These are phyloP conservation scores for Pseudochirops cupreus DNA, from an alignment of 2,797 vertebrate genomes.

Conservation along the genomic window DNA sequence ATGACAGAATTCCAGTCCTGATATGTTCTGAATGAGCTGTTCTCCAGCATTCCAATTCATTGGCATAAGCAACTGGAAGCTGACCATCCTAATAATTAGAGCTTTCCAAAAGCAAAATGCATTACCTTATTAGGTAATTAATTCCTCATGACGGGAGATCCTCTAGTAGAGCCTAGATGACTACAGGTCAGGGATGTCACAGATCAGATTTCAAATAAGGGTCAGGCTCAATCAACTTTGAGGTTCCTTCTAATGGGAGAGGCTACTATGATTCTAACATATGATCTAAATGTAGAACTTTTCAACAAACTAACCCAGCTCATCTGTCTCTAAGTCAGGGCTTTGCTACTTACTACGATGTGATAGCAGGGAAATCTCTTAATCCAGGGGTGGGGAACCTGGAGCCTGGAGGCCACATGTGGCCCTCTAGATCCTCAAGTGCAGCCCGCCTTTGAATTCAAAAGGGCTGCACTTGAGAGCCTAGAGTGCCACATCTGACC, in stretches of 20 bases:
- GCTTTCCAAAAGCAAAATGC: background rate
- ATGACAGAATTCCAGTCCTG: background rate
- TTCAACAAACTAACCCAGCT: background rate
- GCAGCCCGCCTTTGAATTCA: too few species aligned
- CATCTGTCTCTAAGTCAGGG: background rate
- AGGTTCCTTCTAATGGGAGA: background rate
- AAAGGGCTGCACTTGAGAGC: too few species aligned
- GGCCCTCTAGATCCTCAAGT: too few species aligned
- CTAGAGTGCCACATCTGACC: too few species aligned
- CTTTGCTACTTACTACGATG: background rate
- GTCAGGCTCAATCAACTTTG: background rate
- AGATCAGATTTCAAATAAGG: background rate
- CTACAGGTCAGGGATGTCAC: background rate
- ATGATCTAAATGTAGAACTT: background rate
- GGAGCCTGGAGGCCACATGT: too few species aligned
- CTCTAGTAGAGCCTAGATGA: background rate
- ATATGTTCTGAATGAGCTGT: background rate
- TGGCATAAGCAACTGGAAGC: constrained; percentile 2
- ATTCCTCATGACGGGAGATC: background rate
- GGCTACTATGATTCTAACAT: background rate
- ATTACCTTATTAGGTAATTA: constrained; percentile 1
- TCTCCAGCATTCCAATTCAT: background rate
- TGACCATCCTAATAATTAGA: background rate
- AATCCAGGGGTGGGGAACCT: background rate
- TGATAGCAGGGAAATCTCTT: background rate